phyloP scores from a whole-genome alignment of 64 coral and sea anemone genomes.

The Montipora capricornis region DNA sequence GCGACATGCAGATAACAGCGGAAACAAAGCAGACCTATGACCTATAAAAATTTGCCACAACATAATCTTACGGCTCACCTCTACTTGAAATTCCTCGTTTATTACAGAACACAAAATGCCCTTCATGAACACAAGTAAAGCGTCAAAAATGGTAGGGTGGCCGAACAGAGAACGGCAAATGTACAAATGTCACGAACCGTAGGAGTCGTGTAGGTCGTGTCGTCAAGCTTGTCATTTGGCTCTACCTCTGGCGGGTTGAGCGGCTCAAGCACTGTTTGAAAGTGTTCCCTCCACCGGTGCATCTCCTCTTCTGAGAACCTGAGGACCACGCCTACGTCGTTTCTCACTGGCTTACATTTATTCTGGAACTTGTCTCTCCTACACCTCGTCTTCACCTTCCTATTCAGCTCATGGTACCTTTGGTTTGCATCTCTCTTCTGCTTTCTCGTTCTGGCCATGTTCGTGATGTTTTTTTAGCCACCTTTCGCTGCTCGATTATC shows the following conservation, averaged over 20 bases:
- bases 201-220: conserved; percentile 15
- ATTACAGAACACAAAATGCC: background rate
- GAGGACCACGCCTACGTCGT: conserved; percentile 6
- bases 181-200: background rate
- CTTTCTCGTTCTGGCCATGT: no score
- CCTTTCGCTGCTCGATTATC: no score
- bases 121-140: background rate
- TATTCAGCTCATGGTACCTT: no score
- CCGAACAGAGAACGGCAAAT: background rate
- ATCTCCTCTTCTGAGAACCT: conserved; percentile 15
- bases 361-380: no score
- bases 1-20: background rate
- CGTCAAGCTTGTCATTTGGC: conserved; percentile 31
- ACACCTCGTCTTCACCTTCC: no score
- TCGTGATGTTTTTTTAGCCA: no score
- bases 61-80: background rate
- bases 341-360: conserved; percentile 26
- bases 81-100: background rate
- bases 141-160: background rate
- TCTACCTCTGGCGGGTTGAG: background rate
- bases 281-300: background rate
- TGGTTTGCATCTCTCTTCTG: no score
- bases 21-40: background rate
- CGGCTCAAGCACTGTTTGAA: background rate
- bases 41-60: background rate